Evolutionary conservation across 1,140 invertebrate genomes (phyloP).

Genomic region (Aphis craccivora): DNA sequence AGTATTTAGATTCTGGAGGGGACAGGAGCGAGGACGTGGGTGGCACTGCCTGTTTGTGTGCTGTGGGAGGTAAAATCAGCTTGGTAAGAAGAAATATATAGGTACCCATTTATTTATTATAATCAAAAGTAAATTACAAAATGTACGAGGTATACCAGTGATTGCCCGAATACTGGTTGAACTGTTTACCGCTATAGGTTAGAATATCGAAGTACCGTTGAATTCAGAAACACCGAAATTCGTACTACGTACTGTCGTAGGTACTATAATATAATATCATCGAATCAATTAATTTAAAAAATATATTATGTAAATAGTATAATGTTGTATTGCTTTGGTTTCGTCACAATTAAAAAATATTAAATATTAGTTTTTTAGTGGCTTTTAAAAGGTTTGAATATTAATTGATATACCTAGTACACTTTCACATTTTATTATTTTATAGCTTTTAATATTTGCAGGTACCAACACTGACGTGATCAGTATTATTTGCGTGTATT

Average conservation of each 20-base stretch:
- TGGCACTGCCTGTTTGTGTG: neutral
- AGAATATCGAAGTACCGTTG: neutral
- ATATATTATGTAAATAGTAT: neutral
- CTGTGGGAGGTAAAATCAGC: neutral
- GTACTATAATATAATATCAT: neutral
- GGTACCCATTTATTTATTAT: neutral
- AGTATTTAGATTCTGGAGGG: neutral
- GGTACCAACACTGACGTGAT: neutral
- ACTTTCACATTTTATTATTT: neutral
- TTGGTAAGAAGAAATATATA: neutral
- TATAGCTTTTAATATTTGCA: neutral
- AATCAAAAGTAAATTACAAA: neutral
- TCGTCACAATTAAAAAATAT: no score
- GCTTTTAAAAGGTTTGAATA: neutral
- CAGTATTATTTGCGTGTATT: neutral
- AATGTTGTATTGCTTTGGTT: neutral
- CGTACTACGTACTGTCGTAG: neutral
- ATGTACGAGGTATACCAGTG: neutral
- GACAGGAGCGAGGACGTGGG: neutral
- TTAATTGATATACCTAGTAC: neutral
- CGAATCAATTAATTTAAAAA: neutral
- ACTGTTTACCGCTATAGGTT: neutral
- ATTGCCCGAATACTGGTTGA: neutral
- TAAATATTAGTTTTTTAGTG: neutral
- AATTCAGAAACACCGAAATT: neutral